Conservation (phyloP, 2,888 invertebrate genomes). For the Plutella xylostella region DNA sequence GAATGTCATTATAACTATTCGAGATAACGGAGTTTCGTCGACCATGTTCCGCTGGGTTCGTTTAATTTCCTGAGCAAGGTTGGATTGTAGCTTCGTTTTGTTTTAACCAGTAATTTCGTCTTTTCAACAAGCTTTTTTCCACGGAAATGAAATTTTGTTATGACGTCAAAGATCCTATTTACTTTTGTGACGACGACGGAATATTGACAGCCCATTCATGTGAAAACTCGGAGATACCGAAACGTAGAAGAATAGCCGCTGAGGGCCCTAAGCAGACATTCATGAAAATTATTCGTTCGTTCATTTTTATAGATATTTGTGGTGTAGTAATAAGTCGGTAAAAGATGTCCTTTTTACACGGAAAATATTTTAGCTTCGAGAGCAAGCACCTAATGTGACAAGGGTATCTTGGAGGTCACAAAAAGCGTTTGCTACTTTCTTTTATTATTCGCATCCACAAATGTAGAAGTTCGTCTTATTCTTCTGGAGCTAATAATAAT, state of each 20-base stretch:
- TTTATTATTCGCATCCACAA: too few species aligned
- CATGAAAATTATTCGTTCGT: too few species aligned
- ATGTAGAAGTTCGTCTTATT: too few species aligned
- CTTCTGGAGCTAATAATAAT: too few species aligned
- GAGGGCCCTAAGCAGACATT: too few species aligned
- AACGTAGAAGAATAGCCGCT: neutral
- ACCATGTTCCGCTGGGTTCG: conserved; percentile 44
- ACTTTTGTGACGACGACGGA: neutral
- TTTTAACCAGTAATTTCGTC: conserved; percentile 62
- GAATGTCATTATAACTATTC: conserved; percentile 49
- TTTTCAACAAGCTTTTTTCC: conserved; percentile 52
- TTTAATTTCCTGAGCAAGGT: conserved; percentile 64
- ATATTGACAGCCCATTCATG: conserved; percentile 6
- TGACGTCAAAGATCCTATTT: conserved; percentile 22
- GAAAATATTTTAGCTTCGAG: too few species aligned
- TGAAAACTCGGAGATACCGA: conserved; percentile 1
- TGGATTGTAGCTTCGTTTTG: conserved; percentile 57
- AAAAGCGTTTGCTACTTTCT: too few species aligned
- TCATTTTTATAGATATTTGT: too few species aligned
- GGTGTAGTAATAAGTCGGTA: too few species aligned
- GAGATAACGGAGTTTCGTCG: conserved; percentile 53
- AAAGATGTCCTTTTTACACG: too few species aligned
- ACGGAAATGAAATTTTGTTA: conserved; percentile 52
- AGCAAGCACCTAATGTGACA: too few species aligned
- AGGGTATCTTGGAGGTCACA: too few species aligned